phyloP scores from a whole-genome alignment of 2,113 vertebrate species.

The Tragelaphus strepsiceros region DNA sequence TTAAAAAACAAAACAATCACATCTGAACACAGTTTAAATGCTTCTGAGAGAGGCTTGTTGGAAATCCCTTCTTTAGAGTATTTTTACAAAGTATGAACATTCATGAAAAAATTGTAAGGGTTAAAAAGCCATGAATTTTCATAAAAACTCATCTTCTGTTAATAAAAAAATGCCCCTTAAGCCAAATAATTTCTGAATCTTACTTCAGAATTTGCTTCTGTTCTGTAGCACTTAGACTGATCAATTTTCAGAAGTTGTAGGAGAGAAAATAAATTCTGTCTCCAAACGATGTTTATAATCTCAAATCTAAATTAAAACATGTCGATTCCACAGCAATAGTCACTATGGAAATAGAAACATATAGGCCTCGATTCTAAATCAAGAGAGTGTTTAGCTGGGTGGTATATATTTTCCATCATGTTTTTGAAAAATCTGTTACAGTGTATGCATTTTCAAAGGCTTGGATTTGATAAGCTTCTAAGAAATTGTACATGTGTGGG shows the following conservation, averaged over 20 bases:
- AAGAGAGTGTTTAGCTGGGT: conserved; percentile 74
- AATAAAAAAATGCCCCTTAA: not conserved
- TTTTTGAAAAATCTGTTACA: conserved; percentile 77
- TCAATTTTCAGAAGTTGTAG: conserved; percentile 72
- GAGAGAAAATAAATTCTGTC: conserved; percentile 73
- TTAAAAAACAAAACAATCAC: not conserved
- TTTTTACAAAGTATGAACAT: not conserved
- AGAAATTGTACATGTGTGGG: conserved; percentile 66
- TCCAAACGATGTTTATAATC: conserved; percentile 77
- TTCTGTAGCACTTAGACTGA: conserved; percentile 57
- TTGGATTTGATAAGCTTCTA: conserved; percentile 70
- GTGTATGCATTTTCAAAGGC: conserved; percentile 74
- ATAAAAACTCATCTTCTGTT: conserved; percentile 16
- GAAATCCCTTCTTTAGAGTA: not conserved
- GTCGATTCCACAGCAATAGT: conserved; percentile 75
- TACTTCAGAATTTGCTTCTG: conserved; percentile 61
- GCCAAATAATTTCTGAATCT: conserved; percentile 35
- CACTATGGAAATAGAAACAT: conserved; percentile 79
- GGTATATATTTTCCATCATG: conserved; percentile 76
- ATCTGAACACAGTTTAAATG: not conserved
- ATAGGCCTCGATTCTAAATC: conserved; percentile 77
- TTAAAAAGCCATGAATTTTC: not conserved
- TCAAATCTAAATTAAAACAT: conserved; percentile 77
- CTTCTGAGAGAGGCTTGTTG: not conserved
- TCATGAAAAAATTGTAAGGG: not conserved